Base-by-base conservation (phyloP, 2,113 vertebrate genomes). In the Malurus elegans region DNA sequence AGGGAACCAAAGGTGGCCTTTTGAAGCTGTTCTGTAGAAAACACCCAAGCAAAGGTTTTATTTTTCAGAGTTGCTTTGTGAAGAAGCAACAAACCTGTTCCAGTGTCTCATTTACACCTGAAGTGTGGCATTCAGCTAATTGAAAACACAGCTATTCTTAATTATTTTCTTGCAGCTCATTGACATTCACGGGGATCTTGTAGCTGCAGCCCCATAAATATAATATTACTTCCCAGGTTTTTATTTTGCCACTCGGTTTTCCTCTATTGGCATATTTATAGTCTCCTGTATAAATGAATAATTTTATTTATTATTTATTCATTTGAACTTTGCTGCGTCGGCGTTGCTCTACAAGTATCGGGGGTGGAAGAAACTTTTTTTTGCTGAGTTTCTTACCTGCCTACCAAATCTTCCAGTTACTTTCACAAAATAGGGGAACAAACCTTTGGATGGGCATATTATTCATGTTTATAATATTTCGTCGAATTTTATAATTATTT, bases 171-270 rank as follows among this genome's bases (percentile, higher is more conserved):
- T 95, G 92, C 1, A 8, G 64, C 82, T 97, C 96, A 91, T 97
- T 98, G 93, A 51, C 97, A 97, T 92, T 95, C 96, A 47, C 78
- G 64, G 48, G 92, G 79, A 93, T 96, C 62, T 62, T 81, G 64
- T 89, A 97, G 76, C 90, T 95, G 38, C 2, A 24, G 28, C 58
- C 95, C 88, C 92, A 72, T 95, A 92, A 97, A 93, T 98, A 98
- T 97, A 97, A 85, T 98, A 97, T 97, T 98, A 97, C 96, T 92
- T 92, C 95, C 31, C 76, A 93, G 61, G 65, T 94, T 91, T 94
- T 50, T 95, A 88, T 73, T 92, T 97, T 78, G 86, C 53, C 38
- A 24, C 62, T 82, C 76, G 86, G 61, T 94, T 95, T 70, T 79
- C 96, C 86, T 93, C 96, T 48, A 36, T 74, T 87, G 85, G 48